These are phyloP conservation scores for Crotalus tigris DNA, from an alignment of 2,113 vertebrate genomes.

Conservation along the genomic window DNA sequence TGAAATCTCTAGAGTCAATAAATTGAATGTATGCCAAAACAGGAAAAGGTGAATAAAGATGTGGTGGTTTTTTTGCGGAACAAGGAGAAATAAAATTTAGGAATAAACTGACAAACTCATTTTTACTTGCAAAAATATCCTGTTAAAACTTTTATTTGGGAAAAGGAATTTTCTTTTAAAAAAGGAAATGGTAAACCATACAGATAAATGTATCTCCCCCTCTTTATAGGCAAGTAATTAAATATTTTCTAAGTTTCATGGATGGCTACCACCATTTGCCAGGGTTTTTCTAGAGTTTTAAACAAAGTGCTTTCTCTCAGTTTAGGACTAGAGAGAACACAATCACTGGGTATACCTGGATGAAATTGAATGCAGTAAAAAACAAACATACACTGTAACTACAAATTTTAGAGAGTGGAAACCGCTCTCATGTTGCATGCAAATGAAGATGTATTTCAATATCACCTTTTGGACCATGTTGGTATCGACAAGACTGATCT, in stretches of 20 bases:
- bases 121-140: background rate
- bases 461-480: background rate
- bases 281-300: background rate
- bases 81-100: background rate
- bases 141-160: background rate
- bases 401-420: background rate
- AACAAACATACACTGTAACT: background rate
- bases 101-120: background rate
- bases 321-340: background rate
- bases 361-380: background rate
- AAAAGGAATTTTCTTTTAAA: background rate
- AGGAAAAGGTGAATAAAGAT: background rate
- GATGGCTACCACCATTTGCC: background rate
- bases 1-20: background rate
- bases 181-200: background rate
- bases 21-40: background rate
- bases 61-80: background rate
- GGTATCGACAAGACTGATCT: background rate
- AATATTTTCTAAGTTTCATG: background rate
- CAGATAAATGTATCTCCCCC: background rate
- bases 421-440: background rate
- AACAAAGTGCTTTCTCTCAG: background rate
- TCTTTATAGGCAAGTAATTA: background rate
- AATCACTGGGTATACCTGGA: background rate
- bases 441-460: background rate